Percentiles rank a stretch among this genome's conserved stretches.
Conservation (phyloP, 2,113 vertebrate species). For the Aegithalos caudatus region DNA sequence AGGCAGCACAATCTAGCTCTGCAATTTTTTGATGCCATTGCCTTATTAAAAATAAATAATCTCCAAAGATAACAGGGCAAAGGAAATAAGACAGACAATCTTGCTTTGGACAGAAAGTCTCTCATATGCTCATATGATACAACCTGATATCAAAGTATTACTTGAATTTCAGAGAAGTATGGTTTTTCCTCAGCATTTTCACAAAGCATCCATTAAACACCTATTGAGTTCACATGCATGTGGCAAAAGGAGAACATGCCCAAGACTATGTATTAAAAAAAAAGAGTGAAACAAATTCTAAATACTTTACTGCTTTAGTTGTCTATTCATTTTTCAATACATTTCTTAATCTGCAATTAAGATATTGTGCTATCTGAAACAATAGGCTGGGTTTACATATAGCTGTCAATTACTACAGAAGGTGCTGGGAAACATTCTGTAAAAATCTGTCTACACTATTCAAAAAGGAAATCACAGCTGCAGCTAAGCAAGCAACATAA, state of each 20-base stretch:
- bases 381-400: slow-evolving; percentile 17
- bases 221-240: background rate
- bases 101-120: background rate
- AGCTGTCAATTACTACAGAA: slow-evolving; percentile 16
- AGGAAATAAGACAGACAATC: background rate
- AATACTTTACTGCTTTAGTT: background rate
- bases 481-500: slow-evolving; percentile 10
- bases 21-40: background rate
- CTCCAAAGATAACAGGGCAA: background rate
- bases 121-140: background rate
- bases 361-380: slow-evolving; percentile 29
- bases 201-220: background rate
- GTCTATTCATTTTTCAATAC: slow-evolving; percentile 5
- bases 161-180: background rate
- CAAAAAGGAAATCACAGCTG: slow-evolving; percentile 46
- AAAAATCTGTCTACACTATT: background rate
- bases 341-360: slow-evolving; percentile 40
- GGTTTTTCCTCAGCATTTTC: background rate
- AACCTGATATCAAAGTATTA: background rate
- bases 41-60: slow-evolving; percentile 16
- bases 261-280: background rate
- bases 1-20: background rate
- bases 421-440: slow-evolving; percentile 33
- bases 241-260: background rate
- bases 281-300: background rate